These are phyloP conservation scores for Acanthaster planci DNA, from an alignment of 35 echinoderm and acorn worm species.

Conservation along the genomic window DNA sequence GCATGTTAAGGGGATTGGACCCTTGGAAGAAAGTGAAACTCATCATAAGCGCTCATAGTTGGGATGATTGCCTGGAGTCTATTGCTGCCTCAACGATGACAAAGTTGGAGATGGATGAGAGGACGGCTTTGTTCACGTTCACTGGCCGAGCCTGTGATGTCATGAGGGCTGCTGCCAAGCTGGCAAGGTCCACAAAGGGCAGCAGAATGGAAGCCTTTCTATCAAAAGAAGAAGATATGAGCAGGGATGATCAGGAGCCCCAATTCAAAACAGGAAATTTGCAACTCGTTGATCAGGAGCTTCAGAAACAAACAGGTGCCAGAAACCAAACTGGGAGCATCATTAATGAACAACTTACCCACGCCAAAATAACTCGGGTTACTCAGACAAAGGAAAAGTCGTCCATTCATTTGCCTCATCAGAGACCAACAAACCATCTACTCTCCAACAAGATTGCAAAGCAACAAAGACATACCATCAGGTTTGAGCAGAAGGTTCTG, in stretches of 20 bases:
- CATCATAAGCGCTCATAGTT: not conserved
- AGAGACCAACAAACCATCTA: not conserved
- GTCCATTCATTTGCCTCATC: not conserved
- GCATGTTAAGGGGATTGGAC: no score
- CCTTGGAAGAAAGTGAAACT: not conserved
- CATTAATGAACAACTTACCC: no score
- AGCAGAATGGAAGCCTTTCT: no score
- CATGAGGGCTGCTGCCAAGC: not conserved
- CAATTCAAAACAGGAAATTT: no score
- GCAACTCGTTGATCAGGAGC: no score
- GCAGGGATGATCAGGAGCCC: no score
- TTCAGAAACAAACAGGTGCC: no score
- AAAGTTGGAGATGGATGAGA: not conserved
- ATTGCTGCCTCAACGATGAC: not conserved
- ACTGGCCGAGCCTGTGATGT: not conserved
- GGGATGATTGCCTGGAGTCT: not conserved
- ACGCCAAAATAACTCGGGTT: no score
- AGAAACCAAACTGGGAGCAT: no score
- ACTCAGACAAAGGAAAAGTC: no score
- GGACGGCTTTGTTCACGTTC: not conserved
- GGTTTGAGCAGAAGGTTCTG: conserved; percentile 29
- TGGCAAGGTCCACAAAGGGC: not conserved
- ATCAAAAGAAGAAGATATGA: no score
- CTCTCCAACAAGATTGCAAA: not conserved
- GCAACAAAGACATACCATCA: conserved; percentile 7